A percentile compares a stretch with the other conserved stretches of the same genome.
Evolutionary conservation across 2,797 vertebrate species (phyloP).

Genomic region (Cygnus olor): DNA sequence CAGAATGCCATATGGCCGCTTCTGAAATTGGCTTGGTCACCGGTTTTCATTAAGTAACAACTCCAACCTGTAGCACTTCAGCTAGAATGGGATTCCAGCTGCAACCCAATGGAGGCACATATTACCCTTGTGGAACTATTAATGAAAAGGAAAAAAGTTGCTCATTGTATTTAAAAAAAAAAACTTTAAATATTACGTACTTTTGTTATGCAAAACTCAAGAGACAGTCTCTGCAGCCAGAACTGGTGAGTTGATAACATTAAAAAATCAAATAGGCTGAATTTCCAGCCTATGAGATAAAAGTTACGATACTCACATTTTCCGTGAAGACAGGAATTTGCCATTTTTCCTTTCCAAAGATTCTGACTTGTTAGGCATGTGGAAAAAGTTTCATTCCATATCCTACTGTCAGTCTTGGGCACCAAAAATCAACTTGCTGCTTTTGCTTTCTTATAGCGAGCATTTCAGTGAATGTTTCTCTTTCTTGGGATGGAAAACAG

Average conservation of each 20-base stretch:
- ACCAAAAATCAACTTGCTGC: background rate
- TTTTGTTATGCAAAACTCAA: background rate
- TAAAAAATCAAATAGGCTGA: background rate
- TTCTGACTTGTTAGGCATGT: background rate
- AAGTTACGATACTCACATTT: background rate
- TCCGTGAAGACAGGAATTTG: background rate
- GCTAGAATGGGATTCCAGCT: background rate
- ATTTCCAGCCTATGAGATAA: background rate
- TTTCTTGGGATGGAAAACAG: slow-evolving; percentile 11
- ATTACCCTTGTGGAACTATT: background rate
- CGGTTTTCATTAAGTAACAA: background rate
- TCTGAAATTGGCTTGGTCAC: background rate
- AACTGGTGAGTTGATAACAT: background rate
- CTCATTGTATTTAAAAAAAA: background rate
- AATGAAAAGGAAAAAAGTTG: background rate
- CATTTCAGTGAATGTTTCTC: background rate
- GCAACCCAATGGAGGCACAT: background rate
- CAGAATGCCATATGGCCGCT: rapidly evolving
- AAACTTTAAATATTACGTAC: background rate
- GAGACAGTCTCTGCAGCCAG: background rate
- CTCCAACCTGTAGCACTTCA: background rate
- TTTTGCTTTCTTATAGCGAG: background rate
- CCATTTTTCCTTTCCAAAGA: background rate
- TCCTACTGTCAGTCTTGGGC: background rate
- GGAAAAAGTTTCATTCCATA: background rate